Conservation (phyloP, 2,888 invertebrate genomes). For the Hemistola chrysoprasaria region DNA sequence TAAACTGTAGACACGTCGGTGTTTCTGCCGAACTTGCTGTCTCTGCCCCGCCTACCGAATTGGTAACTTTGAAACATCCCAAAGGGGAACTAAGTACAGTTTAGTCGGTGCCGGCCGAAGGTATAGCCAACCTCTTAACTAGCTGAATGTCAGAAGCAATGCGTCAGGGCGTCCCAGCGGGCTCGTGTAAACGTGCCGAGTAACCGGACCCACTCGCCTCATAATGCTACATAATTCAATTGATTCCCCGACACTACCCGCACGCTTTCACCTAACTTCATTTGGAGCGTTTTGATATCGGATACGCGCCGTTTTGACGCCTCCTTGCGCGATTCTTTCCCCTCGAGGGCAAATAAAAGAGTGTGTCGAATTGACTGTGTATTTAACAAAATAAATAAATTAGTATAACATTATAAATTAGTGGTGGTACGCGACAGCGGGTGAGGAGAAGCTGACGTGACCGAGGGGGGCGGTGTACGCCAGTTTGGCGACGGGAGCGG, state of each 20-base stretch:
- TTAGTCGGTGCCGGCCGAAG: constrained; percentile 30
- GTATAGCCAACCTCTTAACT: constrained; percentile 51
- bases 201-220: constrained; percentile 72
- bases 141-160: constrained; percentile 73
- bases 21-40: constrained; percentile 15
- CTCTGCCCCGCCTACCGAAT: constrained; percentile 34
- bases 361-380: constrained; percentile 42
- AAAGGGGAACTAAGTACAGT: constrained; percentile 38
- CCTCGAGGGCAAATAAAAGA: constrained; percentile 50
- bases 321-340: constrained; percentile 68
- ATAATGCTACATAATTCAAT: constrained; percentile 80
- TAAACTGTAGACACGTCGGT: constrained; percentile 50
- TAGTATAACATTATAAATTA: constrained; percentile 45
- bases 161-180: constrained; percentile 52
- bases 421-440: constrained; percentile 66
- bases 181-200: constrained; percentile 66
- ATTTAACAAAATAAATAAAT: constrained; percentile 63
- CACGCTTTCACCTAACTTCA: constrained; percentile 78
- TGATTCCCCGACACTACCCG: constrained; percentile 79
- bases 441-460: constrained; percentile 62
- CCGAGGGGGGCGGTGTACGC: constrained; percentile 44
- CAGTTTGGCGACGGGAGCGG: constrained; percentile 35
- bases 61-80: constrained; percentile 22
- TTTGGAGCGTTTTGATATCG: constrained; percentile 80
- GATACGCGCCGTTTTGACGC: constrained; percentile 74